Evolutionary conservation across 2,888 invertebrate genomes (phyloP).

Genomic region (Adineta ricciae): DNA sequence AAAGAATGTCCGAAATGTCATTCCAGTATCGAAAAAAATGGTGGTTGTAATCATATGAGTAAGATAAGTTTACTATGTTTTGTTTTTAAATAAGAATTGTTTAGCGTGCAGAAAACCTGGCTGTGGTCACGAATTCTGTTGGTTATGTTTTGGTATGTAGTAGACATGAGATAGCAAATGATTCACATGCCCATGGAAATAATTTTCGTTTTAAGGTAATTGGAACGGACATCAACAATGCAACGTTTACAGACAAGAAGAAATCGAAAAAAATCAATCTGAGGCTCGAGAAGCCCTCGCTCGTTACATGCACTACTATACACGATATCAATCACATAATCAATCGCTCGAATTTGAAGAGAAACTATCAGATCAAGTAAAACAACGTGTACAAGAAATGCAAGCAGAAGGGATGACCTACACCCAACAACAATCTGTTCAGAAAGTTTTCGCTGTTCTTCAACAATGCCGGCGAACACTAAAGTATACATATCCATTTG

Average conservation of each 20-base stretch:
- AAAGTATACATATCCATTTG: not conserved
- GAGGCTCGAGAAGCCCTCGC: not conserved
- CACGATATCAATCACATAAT: not conserved
- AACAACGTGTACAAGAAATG: not conserved
- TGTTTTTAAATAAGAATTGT: not conserved
- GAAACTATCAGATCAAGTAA: not conserved
- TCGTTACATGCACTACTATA: not conserved
- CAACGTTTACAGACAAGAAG: not conserved
- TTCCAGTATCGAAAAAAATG: slow-evolving; percentile 99
- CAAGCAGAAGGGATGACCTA: slow-evolving; percentile 63
- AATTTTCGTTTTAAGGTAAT: not conserved
- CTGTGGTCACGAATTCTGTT: slow-evolving; percentile 92
- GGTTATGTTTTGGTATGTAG: slow-evolving; percentile 53
- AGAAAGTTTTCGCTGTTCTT: not conserved
- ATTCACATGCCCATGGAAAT: too few relatives aligned
- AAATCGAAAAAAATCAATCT: not conserved
- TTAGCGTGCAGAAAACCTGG: not conserved
- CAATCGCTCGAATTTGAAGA: not conserved
- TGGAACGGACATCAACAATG: not conserved
- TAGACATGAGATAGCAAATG: too few relatives aligned
- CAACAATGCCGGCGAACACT: not conserved
- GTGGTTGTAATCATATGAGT: slow-evolving; percentile 96
- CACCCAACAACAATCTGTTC: slow-evolving; percentile 56
- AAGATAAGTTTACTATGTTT: slow-evolving; percentile 59
- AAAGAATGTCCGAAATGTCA: slow-evolving; percentile 97